Base-by-base conservation (phyloP, 2,888 invertebrate genomes). In the Mesoligia furuncula region DNA sequence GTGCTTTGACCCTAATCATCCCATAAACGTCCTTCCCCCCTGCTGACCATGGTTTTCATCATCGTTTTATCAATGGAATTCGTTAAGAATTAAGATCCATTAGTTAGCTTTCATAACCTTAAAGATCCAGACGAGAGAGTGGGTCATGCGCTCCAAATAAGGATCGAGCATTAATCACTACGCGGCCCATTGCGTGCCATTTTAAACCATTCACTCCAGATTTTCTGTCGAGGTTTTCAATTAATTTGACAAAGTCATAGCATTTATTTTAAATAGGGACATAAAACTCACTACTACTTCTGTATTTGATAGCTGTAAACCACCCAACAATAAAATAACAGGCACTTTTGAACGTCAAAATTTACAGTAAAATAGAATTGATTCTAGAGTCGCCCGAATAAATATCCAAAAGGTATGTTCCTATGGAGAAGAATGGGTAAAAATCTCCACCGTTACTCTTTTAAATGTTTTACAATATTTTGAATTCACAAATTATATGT, bases 31-130 rank as follows among this genome's bases (percentile, higher is more conserved):
- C 51, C 51, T 5, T 3, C 15, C 9, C 39, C 36, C 31, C 17
- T 27, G 5, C 80, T 27, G 42, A 36, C 42, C 31, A 27, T 2
- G 15, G 13, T 15, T 3, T 15, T 24, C 54, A 31, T 31, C 36
- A 69, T 7, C 27, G 36, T 27, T 20, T 62, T 54, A 81, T 74
- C 42, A 81, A 78, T 74, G 62, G 74, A 20, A 74, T 81, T 81
- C 62, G 8, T 31, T 31, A 31, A 31, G 31, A 31, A 31, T 81
- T 81, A 59, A 64, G 36, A 74, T 62, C 27, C 74, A 78, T 78
- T 78, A 81, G 74, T 80, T 77, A 80, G 13, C 36, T 78, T 78
- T 81, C 54, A 45, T 54, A 54, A 54, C 27, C 54, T 45, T 54
- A 54, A 64, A 81, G 9, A 73, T 31, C 27, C 39, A 31, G n/a